These are phyloP conservation scores for Casuarius casuarius DNA, from an alignment of 2,113 vertebrate genomes.

Conservation along the genomic window DNA sequence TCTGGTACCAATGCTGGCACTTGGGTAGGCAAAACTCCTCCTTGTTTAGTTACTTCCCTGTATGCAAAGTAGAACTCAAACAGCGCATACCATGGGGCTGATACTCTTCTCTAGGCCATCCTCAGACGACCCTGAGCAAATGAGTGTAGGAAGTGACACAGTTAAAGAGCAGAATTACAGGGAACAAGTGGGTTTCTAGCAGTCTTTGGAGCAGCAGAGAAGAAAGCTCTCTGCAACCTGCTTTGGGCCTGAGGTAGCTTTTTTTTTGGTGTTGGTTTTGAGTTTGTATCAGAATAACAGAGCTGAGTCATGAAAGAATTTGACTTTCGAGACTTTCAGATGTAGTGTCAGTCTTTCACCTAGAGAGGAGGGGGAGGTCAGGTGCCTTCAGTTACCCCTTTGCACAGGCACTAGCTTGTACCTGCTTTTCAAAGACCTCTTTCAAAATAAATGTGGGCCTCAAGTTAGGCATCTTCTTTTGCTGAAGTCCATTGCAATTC, in stretches of 20 bases:
- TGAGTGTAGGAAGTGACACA: not conserved
- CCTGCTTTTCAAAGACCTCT: not conserved
- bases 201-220: not conserved
- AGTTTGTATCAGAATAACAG: not conserved
- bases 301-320: not conserved
- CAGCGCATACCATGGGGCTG: not conserved
- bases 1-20: not conserved
- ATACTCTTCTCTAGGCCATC: not conserved
- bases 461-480: not conserved
- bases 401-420: not conserved
- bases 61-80: not conserved
- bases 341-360: not conserved
- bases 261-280: not conserved
- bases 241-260: not conserved
- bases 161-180: not conserved
- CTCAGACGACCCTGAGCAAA: not conserved
- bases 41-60: not conserved
- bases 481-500: not conserved
- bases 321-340: not conserved
- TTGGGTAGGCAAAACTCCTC: not conserved
- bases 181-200: not conserved
- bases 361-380: not conserved
- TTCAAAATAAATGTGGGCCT: not conserved
- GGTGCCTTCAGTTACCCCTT: not conserved
- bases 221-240: not conserved